Conservation (phyloP, 2,888 invertebrate genomes). For the Pseudococcus viburni region DNA sequence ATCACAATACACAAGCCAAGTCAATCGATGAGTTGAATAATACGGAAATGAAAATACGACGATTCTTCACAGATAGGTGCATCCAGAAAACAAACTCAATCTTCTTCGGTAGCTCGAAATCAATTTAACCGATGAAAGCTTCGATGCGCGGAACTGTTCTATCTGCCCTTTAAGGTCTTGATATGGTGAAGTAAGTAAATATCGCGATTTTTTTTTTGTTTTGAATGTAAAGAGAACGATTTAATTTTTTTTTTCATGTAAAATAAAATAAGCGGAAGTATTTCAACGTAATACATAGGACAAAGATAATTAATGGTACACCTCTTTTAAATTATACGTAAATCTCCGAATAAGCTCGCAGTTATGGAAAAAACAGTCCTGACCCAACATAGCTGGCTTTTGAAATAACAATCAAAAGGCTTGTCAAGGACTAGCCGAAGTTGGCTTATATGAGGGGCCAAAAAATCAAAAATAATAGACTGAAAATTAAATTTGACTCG, state of each 20-base stretch:
- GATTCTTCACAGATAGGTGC: conserved; percentile 14
- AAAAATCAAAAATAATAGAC: no score
- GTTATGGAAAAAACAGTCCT: no score
- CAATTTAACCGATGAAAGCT: conserved; percentile 3
- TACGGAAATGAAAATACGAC: background rate
- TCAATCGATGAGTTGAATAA: background rate
- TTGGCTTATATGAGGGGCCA: no score
- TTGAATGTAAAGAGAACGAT: background rate
- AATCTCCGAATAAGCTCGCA: no score
- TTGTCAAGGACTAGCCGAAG: no score
- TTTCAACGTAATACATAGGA: no score
- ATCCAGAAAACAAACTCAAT: background rate
- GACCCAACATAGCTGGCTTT: no score
- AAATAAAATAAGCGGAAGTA: no score
- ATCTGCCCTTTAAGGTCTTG: background rate
- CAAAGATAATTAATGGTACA: no score
- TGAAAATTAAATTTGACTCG: no score
- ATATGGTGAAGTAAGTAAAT: background rate
- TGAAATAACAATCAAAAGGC: no score
- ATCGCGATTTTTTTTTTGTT: background rate
- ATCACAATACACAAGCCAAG: conserved; percentile 14
- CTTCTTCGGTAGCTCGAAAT: background rate
- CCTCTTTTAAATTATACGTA: no score
- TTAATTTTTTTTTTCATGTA: background rate
- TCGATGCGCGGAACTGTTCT: background rate